Conservation (phyloP, 1,140 invertebrate genomes). For the Agrilus planipennis region DNA sequence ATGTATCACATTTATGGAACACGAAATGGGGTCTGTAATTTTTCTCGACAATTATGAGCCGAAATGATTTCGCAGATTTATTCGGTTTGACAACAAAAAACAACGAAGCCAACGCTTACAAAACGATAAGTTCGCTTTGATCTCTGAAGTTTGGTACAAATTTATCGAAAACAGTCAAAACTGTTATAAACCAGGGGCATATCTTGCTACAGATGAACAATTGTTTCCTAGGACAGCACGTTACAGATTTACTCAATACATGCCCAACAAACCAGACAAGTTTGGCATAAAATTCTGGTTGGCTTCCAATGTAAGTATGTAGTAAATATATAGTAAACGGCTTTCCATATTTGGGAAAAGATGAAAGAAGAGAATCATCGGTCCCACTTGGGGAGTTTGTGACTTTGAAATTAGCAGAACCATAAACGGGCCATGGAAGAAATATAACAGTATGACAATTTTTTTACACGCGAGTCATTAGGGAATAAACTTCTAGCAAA, state of each 20-base stretch:
- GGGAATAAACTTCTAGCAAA: too few relatives aligned
- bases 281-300: conserved; percentile 34
- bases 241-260: conserved; percentile 31
- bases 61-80: too few relatives aligned
- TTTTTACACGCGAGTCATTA: too few relatives aligned
- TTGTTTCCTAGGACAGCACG: conserved; percentile 30
- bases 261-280: conserved; percentile 32
- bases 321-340: conserved; percentile 31
- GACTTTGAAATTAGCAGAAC: conserved; percentile 21
- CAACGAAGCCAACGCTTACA: conserved; percentile 19
- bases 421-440: conserved; percentile 18
- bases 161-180: too few relatives aligned
- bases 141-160: conserved; percentile 27
- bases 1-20: too few relatives aligned
- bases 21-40: too few relatives aligned
- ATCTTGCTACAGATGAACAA: conserved; percentile 31
- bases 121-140: conserved; percentile 29
- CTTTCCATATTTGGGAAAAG: conserved; percentile 30
- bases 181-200: conserved; percentile 26
- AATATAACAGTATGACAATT: conserved; percentile 9
- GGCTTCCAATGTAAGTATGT: conserved; percentile 21
- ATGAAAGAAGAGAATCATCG: conserved; percentile 13
- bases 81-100: too few relatives aligned
- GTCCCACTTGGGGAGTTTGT: conserved; percentile 17
- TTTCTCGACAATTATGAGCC: too few relatives aligned